Evolutionary conservation across 2,888 invertebrate species (phyloP).

Genomic region (Oscheius myriophilus): DNA sequence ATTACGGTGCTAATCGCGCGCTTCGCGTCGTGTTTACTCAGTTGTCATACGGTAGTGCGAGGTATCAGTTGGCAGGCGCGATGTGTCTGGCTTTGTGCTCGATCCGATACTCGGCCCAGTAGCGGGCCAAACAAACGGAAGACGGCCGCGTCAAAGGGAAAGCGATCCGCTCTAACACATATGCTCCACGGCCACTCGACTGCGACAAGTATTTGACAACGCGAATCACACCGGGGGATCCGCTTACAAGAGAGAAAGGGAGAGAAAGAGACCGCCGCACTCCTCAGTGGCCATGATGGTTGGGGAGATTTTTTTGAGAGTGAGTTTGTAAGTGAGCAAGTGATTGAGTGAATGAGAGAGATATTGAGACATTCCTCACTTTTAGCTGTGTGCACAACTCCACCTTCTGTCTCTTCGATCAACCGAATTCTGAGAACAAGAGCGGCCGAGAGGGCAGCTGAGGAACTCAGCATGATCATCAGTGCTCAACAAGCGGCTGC

Average conservation of each 20-base stretch:
- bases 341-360: too few relatives aligned
- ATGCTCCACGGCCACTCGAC: conserved; percentile 26
- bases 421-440: conserved; percentile 93
- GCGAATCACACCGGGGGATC: conserved; percentile 27
- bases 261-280: background rate
- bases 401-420: conserved; percentile 95
- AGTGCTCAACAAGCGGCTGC: conserved; percentile 42
- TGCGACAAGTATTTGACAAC: conserved; percentile 29
- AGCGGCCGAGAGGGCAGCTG: conserved; percentile 93
- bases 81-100: conserved; percentile 27
- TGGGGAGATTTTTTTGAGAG: too few relatives aligned
- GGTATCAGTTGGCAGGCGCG: conserved; percentile 21
- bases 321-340: too few relatives aligned
- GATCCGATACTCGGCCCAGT: conserved; percentile 25
- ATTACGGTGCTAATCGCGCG: background rate
- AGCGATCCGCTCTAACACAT: conserved; percentile 27
- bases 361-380: too few relatives aligned
- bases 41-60: conserved; percentile 18
- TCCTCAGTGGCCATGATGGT: too few relatives aligned
- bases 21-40: background rate
- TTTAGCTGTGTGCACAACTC: conserved; percentile 79
- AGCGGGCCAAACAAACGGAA: conserved; percentile 24
- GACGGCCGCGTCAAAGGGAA: conserved; percentile 30
- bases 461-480: conserved; percentile 82
- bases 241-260: conserved; percentile 11